A percentile compares a stretch with the other conserved stretches of the same genome.
These are phyloP conservation scores for Cepaea hortensis DNA, from an alignment of 2,888 invertebrate genomes.

Conservation along the genomic window DNA sequence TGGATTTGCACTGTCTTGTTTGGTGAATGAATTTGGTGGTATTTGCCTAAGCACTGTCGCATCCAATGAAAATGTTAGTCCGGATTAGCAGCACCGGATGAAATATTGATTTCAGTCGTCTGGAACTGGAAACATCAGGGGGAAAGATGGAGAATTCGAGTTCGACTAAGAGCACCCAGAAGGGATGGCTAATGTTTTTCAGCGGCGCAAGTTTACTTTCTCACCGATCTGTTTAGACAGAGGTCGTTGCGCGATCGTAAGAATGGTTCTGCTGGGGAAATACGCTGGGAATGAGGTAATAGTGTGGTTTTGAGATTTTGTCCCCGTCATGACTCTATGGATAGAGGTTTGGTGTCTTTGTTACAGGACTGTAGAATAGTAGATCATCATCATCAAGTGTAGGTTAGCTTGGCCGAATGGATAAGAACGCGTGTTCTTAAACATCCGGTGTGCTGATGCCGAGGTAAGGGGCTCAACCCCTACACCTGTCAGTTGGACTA, in stretches of 20 bases:
- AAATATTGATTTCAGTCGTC: conserved; percentile 28
- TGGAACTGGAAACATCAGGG: neutral
- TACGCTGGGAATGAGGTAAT: neutral
- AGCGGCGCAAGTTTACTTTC: conserved; percentile 1
- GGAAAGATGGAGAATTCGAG: conserved; percentile 1
- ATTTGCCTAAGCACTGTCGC: conserved; percentile 35
- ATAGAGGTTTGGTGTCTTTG: neutral
- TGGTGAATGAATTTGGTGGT: conserved; percentile 25
- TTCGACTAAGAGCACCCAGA: neutral
- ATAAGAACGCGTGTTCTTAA: too few relatives aligned
- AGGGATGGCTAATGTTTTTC: conserved; percentile 1
- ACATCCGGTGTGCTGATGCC: too few relatives aligned
- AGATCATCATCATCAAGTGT: too few relatives aligned
- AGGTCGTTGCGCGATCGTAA: neutral
- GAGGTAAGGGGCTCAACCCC: too few relatives aligned
- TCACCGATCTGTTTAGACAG: conserved; percentile 11
- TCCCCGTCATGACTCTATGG: neutral
- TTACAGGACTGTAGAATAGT: too few relatives aligned
- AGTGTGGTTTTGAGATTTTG: neutral
- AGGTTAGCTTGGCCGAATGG: too few relatives aligned
- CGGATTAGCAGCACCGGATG: conserved; percentile 34
- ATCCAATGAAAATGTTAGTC: conserved; percentile 42
- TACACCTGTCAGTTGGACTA: too few relatives aligned
- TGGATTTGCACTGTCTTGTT: conserved; percentile 40
- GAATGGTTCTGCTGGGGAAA: too few relatives aligned